These are phyloP conservation scores for Alauda arvensis DNA, from an alignment of 2,797 vertebrate species.

Conservation along the genomic window DNA sequence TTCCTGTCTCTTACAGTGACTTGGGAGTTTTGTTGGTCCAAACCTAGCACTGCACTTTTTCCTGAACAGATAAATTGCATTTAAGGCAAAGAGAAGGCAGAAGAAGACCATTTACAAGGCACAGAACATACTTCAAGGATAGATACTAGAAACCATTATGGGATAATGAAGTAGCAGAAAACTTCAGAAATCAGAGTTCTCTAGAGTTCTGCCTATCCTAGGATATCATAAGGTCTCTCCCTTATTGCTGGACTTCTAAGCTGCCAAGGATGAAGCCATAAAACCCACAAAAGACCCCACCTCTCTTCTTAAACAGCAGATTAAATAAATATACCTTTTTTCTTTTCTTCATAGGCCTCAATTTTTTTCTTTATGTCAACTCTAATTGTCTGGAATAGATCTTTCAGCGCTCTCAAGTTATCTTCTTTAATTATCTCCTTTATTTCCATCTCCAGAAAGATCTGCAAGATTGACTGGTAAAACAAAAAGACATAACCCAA, in stretches of 20 bases:
- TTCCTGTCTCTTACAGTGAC: neutral
- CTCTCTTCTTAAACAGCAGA: neutral
- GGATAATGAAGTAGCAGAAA: neutral
- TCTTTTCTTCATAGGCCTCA: constrained; percentile 13
- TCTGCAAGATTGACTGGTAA: constrained; percentile 31
- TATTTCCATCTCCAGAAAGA: constrained; percentile 58
- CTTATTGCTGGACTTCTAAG: neutral
- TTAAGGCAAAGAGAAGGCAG: neutral
- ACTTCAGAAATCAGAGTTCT: neutral
- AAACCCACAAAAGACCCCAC: neutral
- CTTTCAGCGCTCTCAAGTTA: constrained; percentile 3
- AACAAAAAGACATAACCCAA: constrained; percentile 18
- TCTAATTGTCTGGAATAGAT: neutral
- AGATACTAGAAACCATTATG: neutral
- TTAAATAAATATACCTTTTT: constrained; percentile 25
- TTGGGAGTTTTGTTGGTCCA: neutral
- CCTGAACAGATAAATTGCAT: neutral
- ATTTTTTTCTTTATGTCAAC: constrained; percentile 34
- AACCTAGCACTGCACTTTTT: neutral
- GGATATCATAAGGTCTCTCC: neutral
- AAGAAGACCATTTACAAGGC: neutral
- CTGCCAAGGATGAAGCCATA: neutral
- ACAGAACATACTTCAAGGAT: neutral
- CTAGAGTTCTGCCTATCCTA: neutral
- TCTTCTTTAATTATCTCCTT: constrained; percentile 20